Base-by-base conservation (phyloP, 1,140 invertebrate genomes). In the Phymorhynchus buccinoides region DNA sequence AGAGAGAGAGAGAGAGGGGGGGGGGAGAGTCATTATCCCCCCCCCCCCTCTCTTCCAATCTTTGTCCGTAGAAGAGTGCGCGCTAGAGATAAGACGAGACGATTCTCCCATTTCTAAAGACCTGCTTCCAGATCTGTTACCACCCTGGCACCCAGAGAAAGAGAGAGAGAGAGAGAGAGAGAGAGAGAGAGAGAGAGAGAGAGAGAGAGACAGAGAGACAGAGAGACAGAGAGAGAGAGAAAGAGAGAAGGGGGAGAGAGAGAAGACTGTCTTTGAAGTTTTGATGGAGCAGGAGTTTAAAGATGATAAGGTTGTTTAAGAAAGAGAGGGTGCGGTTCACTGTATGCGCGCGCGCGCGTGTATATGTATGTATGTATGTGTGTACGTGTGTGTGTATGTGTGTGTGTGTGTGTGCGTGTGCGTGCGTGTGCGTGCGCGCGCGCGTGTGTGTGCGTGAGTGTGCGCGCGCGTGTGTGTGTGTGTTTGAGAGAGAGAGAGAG, bases 71-170 rank as follows among this genome's bases (percentile, higher is more conserved):
- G n/a, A 78, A 37, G n/a, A 78, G 75, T 78, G 75, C 39, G 39
- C 39, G 41, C 16, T 22, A 30, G 75, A 78, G 75, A 78, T 78
- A 78, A 78, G 75, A 37, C n/a, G 6, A 9, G 12, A 9, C 14
- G 66, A 35, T n/a, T 37, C 27, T 78, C 44, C 75, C 75, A 78
- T 78, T 48, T 78, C 75, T 78, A 42, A 78, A 78, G 75, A 78
- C 75, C 75, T 41, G 44, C 75, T 42, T 78, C 42, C 75, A 42
- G 6, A 48, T 3, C 39, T 7, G 14, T 78, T 78, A 37, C 75
- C 3, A 22, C 16, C 39, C n/a, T 14, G 9, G 30, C 9, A n/a
- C n/a, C n/a, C n/a, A n/a, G n/a, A n/a, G n/a, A n/a, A n/a, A 66
- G 62, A 66, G 27, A 66, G 27, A 35, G 30, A 37, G 68, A 73